Evolutionary conservation across 2,113 vertebrate genomes (phyloP).

Genomic region (Sturnus vulgaris): DNA sequence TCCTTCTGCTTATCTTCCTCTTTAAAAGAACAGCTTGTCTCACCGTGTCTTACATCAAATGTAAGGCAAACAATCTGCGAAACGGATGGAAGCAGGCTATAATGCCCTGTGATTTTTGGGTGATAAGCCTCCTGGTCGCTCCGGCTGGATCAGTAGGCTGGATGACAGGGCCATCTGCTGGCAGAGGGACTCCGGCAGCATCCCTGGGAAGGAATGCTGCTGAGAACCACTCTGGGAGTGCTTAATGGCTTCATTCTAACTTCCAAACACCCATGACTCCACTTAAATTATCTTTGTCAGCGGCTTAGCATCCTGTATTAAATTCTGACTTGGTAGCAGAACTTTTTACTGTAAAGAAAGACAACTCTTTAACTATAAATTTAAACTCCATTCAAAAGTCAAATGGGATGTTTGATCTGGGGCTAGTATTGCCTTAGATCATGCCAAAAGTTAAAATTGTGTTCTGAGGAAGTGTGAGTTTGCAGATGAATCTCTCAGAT

Average conservation of each 20-base stretch:
- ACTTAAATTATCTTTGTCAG: neutral
- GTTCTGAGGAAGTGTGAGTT: neutral
- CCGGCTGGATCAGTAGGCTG: neutral
- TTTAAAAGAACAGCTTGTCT: neutral
- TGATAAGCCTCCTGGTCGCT: rapidly evolving
- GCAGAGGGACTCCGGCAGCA: neutral
- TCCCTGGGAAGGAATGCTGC: rapidly evolving
- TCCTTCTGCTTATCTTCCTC: neutral
- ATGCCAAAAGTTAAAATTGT: neutral
- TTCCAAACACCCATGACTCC: neutral
- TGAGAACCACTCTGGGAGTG: rapidly evolving
- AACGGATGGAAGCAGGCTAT: neutral
- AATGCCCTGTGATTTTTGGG: neutral
- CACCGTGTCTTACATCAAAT: neutral
- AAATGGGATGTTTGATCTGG: neutral
- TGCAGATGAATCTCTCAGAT: neutral
- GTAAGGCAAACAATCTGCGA: neutral
- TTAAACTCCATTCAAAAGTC: neutral
- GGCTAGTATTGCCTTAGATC: neutral
- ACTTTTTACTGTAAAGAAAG: neutral
- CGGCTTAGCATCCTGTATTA: neutral
- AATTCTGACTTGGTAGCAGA: neutral
- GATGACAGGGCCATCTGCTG: conserved; percentile 53
- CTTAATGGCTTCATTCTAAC: neutral
- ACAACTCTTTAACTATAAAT: neutral